Conservation (phyloP, 2,797 vertebrate genomes). For the Apodemus agrarius region DNA sequence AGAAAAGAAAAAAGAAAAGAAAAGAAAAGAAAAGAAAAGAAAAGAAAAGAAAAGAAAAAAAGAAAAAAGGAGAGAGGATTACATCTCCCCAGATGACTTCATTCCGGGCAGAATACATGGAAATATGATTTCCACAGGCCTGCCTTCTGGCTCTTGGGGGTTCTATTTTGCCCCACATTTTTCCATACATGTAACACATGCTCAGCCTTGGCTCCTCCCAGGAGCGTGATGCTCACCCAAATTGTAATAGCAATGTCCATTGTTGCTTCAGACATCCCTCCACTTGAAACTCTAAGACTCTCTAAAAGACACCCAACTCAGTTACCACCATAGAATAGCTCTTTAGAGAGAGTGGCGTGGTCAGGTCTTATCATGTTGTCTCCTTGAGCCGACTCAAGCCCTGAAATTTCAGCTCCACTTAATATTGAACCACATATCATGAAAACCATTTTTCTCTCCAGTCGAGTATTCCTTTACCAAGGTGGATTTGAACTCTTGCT, state of each 20-base stretch:
- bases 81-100: not conserved
- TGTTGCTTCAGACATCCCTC: conserved; percentile 11
- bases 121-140: conserved; percentile 15
- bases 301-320: not conserved
- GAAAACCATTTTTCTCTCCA: not conserved
- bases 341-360: not conserved
- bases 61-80: not conserved
- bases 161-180: not conserved
- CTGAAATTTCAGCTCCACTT: conserved; percentile 20
- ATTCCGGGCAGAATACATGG: not conserved
- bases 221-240: not conserved
- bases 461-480: not conserved
- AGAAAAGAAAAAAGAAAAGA: not conserved
- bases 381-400: conserved; percentile 8
- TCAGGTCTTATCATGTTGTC: not conserved
- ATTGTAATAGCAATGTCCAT: not conserved
- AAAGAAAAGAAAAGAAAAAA: not conserved
- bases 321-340: not conserved
- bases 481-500: not conserved
- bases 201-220: conserved; percentile 27
- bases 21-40: not conserved
- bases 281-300: conserved; percentile 4
- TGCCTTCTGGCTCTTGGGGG: not conserved
- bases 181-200: not conserved
- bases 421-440: not conserved